These are phyloP conservation scores for Pyrgilauda ruficollis DNA, from an alignment of 2,113 vertebrate genomes.

Conservation along the genomic window DNA sequence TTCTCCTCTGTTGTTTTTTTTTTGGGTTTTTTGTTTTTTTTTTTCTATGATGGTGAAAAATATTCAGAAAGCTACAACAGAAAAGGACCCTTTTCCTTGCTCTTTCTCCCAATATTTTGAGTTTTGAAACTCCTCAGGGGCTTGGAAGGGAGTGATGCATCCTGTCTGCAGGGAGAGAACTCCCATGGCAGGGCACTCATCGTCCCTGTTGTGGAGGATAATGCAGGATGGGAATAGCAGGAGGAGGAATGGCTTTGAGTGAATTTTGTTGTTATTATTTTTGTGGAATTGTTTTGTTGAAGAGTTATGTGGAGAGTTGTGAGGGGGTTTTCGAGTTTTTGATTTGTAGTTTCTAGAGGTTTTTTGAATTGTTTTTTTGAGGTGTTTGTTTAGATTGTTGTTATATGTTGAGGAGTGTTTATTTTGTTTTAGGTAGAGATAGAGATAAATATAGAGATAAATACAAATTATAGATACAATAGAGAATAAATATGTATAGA, in stretches of 20 bases:
- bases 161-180: background rate
- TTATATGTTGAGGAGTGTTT: background rate
- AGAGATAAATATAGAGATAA: background rate
- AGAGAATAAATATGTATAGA: background rate
- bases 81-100: background rate
- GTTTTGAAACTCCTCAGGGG: background rate
- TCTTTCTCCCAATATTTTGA: background rate
- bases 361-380: background rate
- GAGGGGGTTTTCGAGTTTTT: background rate
- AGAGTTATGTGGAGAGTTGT: background rate
- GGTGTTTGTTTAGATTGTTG: background rate
- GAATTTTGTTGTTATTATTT: background rate
- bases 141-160: background rate
- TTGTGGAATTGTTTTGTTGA: background rate
- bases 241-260: background rate
- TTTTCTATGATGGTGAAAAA: background rate
- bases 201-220: fast-evolving
- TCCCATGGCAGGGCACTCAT: background rate
- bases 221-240: background rate
- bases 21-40: background rate
- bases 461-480: background rate
- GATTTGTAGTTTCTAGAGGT: background rate
- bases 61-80: background rate
- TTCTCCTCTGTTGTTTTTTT: background rate
- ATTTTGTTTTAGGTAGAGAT: background rate